phyloP scores from a whole-genome alignment of 2,797 vertebrate species.

The Manis javanica region DNA sequence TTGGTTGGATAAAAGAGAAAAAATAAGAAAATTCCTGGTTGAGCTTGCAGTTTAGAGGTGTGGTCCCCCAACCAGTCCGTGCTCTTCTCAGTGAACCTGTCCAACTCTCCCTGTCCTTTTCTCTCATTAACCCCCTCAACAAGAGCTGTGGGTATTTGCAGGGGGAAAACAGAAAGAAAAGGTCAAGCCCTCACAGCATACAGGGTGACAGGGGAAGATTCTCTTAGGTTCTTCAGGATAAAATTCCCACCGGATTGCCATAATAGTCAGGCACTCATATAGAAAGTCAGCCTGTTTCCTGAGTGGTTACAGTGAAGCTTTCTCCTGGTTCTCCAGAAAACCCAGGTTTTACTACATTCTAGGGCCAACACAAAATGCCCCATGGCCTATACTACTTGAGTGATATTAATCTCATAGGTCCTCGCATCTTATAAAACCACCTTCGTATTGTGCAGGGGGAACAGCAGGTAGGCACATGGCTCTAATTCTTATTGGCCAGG shows the following conservation, averaged over 20 bases:
- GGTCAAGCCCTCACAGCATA: too few species aligned
- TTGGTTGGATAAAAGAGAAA: not conserved
- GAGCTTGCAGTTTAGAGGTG: not conserved
- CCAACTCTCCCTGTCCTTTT: not conserved
- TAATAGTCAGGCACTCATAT: fast-evolving
- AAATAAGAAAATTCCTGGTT: not conserved
- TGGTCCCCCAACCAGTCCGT: too few species aligned
- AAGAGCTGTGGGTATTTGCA: too few species aligned
- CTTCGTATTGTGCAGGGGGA: fast-evolving
- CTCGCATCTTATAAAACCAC: not conserved
- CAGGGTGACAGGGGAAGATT: fast-evolving
- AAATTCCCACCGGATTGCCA: not conserved
- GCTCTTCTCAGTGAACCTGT: not conserved
- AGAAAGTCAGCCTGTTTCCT: not conserved
- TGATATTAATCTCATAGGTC: not conserved
- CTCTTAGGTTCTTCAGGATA: not conserved
- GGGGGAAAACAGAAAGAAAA: not conserved
- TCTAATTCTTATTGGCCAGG: not conserved
- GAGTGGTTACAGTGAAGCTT: not conserved
- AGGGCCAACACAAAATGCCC: not conserved
- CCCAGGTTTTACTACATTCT: not conserved
- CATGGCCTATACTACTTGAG: not conserved
- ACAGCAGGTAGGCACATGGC: not conserved
- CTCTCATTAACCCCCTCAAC: too few species aligned
- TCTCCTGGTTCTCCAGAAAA: not conserved